Percentiles rank a stretch among this genome's conserved stretches.
phyloP scores from a whole-genome alignment of 2,113 vertebrate genomes.

The Chinchilla lanigera region DNA sequence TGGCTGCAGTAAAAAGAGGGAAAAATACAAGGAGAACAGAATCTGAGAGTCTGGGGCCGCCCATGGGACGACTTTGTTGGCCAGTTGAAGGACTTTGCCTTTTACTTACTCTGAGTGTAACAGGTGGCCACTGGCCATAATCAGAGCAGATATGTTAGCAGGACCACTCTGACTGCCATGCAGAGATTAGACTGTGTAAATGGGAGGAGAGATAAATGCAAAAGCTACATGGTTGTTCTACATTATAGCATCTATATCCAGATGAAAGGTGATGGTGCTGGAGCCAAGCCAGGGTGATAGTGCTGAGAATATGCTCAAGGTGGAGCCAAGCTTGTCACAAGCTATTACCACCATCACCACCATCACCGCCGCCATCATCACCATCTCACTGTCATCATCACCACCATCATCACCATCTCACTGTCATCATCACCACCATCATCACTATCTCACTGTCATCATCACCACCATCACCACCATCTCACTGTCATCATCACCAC shows the following conservation, averaged over 20 bases:
- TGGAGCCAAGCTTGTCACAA: not conserved
- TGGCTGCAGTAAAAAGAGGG: not conserved
- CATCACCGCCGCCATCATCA: not conserved
- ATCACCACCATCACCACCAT: not conserved
- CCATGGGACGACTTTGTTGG: not conserved
- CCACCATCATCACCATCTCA: accelerated
- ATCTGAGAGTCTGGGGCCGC: not conserved
- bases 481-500: not conserved
- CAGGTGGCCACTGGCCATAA: not conserved
- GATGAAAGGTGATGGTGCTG: not conserved
- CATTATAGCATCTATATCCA: not conserved
- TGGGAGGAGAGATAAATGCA: not conserved
- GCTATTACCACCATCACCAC: too few species aligned
- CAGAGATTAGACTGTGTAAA: not conserved
- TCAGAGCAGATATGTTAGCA: not conserved
- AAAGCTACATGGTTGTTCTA: not conserved
- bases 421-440: too few species aligned
- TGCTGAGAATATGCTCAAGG: not conserved
- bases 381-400: too few species aligned
- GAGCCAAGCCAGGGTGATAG: not conserved
- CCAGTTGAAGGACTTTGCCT: not conserved
- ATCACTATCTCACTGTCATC: not conserved
- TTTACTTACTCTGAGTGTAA: not conserved
- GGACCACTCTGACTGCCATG: not conserved
- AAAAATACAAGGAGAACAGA: accelerated